These are phyloP conservation scores for Stichodactyla mertensii DNA, from an alignment of 64 coral and sea anemone genomes.

Conservation along the genomic window DNA sequence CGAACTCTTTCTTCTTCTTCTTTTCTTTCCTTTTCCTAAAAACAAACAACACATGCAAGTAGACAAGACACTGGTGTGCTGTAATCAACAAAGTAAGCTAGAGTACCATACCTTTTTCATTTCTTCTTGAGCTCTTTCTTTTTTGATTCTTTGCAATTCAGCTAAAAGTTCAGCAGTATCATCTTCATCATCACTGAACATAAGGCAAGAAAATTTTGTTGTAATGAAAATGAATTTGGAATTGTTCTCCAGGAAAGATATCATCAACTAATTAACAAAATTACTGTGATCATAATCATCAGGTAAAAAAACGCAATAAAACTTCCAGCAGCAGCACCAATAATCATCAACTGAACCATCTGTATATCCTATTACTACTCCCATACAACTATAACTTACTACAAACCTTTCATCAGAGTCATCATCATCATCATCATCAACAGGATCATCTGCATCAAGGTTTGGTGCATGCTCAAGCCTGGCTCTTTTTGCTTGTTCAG, in stretches of 20 bases:
- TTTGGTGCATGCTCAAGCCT: slow-evolving; percentile 87
- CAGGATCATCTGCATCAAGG: slow-evolving; percentile 98
- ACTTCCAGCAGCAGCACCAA: too few species aligned
- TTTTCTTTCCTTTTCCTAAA: slow-evolving; percentile 89
- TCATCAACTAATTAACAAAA: too few species aligned
- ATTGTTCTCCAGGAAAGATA: too few species aligned
- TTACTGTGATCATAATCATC: too few species aligned
- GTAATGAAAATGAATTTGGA: too few species aligned
- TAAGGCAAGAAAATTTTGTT: not conserved
- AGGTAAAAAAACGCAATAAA: too few species aligned
- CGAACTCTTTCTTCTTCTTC: slow-evolving; percentile 92
- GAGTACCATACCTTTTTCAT: slow-evolving; percentile 52
- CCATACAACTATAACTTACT: not conserved
- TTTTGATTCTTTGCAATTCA: slow-evolving; percentile 99
- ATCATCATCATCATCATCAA: slow-evolving; percentile 97
- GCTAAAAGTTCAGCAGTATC: slow-evolving; percentile 98
- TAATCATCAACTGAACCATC: too few species aligned
- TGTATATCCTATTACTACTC: too few species aligned
- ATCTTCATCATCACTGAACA: slow-evolving; percentile 90
- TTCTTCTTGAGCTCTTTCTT: slow-evolving; percentile 91
- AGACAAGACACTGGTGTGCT: not conserved
- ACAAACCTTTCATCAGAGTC: slow-evolving; percentile 91
- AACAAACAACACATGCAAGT: not conserved
- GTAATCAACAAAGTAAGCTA: not conserved
- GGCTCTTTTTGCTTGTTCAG: slow-evolving; percentile 72